Percentiles rank a stretch among this genome's conserved stretches.
These are phyloP conservation scores for Callipepla squamata DNA, from an alignment of 2,113 vertebrate genomes.

Conservation along the genomic window DNA sequence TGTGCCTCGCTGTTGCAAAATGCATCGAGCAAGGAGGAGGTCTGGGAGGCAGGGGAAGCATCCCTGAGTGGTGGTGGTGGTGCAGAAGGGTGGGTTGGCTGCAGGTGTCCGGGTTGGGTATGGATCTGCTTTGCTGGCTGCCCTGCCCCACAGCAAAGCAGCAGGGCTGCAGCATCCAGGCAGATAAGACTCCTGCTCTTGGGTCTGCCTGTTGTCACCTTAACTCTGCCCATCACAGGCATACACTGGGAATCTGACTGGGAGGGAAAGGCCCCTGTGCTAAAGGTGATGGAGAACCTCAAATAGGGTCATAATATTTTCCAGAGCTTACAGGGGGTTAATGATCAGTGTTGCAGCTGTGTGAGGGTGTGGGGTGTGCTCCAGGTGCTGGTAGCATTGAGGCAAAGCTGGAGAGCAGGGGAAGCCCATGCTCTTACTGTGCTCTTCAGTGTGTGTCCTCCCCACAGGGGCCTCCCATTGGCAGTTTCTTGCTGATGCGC, in stretches of 20 bases:
- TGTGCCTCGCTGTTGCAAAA: neutral
- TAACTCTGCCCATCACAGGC: neutral
- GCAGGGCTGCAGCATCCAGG: neutral
- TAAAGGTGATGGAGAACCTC: neutral
- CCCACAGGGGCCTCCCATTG: conserved; percentile 12
- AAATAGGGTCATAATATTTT: neutral
- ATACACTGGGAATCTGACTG: accelerated
- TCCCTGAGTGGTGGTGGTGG: neutral
- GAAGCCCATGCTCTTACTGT: neutral
- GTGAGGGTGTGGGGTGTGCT: neutral
- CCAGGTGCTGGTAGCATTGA: neutral
- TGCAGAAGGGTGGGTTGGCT: neutral
- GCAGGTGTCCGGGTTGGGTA: neutral
- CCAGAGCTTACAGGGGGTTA: neutral
- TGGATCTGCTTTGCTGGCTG: neutral
- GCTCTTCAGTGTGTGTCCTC: neutral
- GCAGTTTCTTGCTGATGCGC: neutral
- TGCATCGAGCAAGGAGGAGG: neutral
- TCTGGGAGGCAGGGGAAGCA: conserved; percentile 2
- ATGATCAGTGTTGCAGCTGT: accelerated
- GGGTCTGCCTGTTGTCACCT: neutral
- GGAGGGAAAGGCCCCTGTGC: no score
- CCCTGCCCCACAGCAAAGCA: neutral
- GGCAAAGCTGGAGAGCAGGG: neutral
- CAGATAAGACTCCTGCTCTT: neutral